Percentiles rank a stretch among this genome's conserved stretches.
These are phyloP conservation scores for Eulemur rufifrons DNA, from an alignment of 2,113 vertebrate species.

Conservation along the genomic window DNA sequence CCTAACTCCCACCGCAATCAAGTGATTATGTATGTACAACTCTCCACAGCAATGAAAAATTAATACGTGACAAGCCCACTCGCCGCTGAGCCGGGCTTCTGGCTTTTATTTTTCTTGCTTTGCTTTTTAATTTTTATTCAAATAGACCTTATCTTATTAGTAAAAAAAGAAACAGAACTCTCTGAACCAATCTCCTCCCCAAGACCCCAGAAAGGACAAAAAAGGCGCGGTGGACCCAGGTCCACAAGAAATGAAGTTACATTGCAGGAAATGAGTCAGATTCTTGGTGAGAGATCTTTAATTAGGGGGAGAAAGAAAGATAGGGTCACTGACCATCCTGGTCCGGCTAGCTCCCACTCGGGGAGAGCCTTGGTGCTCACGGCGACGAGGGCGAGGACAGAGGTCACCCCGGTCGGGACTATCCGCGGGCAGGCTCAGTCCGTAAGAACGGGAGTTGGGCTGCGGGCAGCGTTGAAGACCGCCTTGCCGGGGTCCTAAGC, in stretches of 20 bases:
- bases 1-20: conserved; percentile 90
- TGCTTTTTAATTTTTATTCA: conserved; percentile 65
- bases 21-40: conserved; percentile 90
- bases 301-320: not conserved
- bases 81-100: conserved; percentile 79
- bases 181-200: conserved; percentile 22
- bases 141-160: conserved; percentile 59
- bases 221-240: rapidly evolving
- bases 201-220: not conserved
- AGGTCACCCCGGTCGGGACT: rapidly evolving
- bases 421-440: rapidly evolving
- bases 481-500: not conserved
- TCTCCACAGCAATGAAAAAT: conserved; percentile 90
- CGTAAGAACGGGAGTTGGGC: rapidly evolving
- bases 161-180: not conserved
- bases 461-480: rapidly evolving
- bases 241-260: not conserved
- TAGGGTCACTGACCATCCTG: rapidly evolving
- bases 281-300: not conserved
- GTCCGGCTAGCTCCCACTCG: not conserved
- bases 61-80: conserved; percentile 88
- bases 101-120: conserved; percentile 83
- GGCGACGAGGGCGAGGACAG: rapidly evolving
- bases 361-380: not conserved
- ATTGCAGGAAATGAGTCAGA: not conserved